phyloP scores from a whole-genome alignment of 2,797 vertebrate species.

The Argya squamiceps region DNA sequence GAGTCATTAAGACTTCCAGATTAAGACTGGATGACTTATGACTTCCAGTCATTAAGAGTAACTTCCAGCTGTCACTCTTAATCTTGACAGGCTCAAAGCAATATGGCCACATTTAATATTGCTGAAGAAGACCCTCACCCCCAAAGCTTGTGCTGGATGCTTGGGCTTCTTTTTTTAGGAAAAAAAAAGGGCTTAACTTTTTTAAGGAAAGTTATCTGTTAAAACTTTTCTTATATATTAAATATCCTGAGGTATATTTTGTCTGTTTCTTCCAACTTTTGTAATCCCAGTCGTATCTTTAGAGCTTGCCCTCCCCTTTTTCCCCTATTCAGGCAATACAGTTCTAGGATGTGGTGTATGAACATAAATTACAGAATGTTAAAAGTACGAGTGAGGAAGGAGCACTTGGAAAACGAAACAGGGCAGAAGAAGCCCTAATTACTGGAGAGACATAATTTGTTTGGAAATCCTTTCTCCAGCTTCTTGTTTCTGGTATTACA shows the following conservation, averaged over 20 bases:
- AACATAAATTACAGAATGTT: not conserved
- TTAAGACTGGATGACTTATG: too few relatives aligned
- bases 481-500: too few relatives aligned
- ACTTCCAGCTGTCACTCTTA: not conserved
- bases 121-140: not conserved
- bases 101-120: not conserved
- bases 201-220: not conserved
- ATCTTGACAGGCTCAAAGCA: not conserved
- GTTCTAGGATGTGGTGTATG: not conserved
- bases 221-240: too few relatives aligned
- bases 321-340: not conserved
- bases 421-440: not conserved
- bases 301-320: not conserved
- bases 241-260: not conserved
- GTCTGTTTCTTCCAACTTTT: not conserved
- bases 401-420: not conserved
- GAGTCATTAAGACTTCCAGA: too few relatives aligned
- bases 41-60: too few relatives aligned
- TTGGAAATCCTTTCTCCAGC: too few relatives aligned
- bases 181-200: too few relatives aligned
- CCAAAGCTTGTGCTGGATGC: not conserved
- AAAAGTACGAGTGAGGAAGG: not conserved
- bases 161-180: not conserved
- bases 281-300: not conserved
- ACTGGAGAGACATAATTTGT: too few relatives aligned